These are phyloP conservation scores for Gonocerus acuteangulatus DNA, from an alignment of 2,888 invertebrate species.

Conservation along the genomic window DNA sequence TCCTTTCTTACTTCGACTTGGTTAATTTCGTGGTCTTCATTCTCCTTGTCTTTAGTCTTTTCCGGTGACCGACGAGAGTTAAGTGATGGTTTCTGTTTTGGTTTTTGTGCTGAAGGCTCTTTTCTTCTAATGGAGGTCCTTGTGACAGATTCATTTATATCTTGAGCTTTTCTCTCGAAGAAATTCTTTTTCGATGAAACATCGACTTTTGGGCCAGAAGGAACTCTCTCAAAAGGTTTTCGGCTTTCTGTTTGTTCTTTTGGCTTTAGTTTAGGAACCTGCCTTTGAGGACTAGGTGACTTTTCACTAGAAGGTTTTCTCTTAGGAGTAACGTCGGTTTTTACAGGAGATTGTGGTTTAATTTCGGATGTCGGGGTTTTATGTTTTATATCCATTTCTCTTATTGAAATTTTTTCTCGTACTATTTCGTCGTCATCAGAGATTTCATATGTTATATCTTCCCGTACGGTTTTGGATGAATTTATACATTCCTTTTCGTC, in stretches of 20 bases:
- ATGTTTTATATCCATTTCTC: too few relatives aligned
- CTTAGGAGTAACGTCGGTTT: background rate
- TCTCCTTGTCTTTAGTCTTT: slow-evolving; percentile 7
- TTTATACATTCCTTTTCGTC: too few relatives aligned
- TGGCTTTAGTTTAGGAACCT: background rate
- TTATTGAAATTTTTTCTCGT: too few relatives aligned
- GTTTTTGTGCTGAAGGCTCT: slow-evolving; percentile 9
- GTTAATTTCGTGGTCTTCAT: slow-evolving; percentile 14
- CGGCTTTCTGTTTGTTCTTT: background rate
- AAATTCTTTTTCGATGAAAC: slow-evolving; percentile 37
- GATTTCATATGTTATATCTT: too few relatives aligned
- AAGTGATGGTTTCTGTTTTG: background rate
- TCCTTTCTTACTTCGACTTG: slow-evolving; percentile 17
- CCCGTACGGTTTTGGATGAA: too few relatives aligned
- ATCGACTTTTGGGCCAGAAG: slow-evolving; percentile 23
- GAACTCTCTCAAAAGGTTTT: slow-evolving; percentile 6
- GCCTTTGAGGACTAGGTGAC: slow-evolving; percentile 40
- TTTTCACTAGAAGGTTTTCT: slow-evolving; percentile 32
- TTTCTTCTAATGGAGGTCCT: slow-evolving; percentile 18
- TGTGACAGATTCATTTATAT: slow-evolving; percentile 5
- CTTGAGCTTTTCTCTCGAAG: slow-evolving; percentile 37
- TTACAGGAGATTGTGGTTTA: too few relatives aligned
- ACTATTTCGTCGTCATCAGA: too few relatives aligned
- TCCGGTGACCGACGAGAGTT: background rate
- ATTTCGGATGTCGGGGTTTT: too few relatives aligned